These are phyloP conservation scores for Zygaena filipendulae DNA, from an alignment of 2,888 invertebrate species.

Conservation along the genomic window DNA sequence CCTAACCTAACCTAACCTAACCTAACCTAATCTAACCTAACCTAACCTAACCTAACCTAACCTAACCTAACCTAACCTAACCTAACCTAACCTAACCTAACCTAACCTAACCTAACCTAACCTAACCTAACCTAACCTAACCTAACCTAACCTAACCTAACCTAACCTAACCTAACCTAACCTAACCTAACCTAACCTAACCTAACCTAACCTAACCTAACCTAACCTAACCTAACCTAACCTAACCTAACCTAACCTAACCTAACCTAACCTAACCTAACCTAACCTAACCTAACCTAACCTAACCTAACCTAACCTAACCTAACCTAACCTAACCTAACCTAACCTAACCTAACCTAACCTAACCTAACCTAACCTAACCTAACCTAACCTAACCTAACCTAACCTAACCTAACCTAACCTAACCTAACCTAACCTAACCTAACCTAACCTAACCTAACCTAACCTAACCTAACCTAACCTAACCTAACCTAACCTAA, in stretches of 20 bases:
- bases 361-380: too few relatives aligned
- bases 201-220: slow-evolving; percentile 15
- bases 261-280: neutral
- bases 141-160: too few relatives aligned
- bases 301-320: neutral
- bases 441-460: slow-evolving; percentile 19
- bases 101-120: too few relatives aligned
- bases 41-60: too few relatives aligned
- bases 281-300: neutral
- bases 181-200: slow-evolving; percentile 15
- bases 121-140: too few relatives aligned
- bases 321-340: neutral
- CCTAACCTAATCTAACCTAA: too few relatives aligned
- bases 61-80: too few relatives aligned
- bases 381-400: slow-evolving; percentile 17
- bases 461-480: slow-evolving; percentile 18
- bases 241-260: slow-evolving; percentile 4
- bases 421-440: slow-evolving; percentile 17
- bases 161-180: slow-evolving; percentile 14
- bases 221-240: slow-evolving; percentile 14
- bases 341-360: neutral
- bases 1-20: too few relatives aligned
- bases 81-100: too few relatives aligned
- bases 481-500: slow-evolving; percentile 17
- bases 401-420: slow-evolving; percentile 16